Conservation (phyloP, 2,113 vertebrate species). For the Sisor rabdophorus region DNA sequence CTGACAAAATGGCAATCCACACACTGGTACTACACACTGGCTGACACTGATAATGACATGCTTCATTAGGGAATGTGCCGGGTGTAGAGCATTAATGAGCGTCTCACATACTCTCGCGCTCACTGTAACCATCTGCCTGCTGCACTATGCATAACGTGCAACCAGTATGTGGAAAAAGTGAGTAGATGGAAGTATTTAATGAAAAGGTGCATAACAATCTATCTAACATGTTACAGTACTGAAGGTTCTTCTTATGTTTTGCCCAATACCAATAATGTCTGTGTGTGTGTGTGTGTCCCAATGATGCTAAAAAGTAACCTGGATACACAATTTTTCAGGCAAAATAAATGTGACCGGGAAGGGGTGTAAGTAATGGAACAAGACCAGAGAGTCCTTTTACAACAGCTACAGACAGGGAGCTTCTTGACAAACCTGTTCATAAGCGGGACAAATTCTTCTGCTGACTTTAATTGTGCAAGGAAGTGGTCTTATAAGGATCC, state of each 20-base stretch:
- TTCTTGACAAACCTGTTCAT: too few species aligned
- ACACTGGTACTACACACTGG: not conserved
- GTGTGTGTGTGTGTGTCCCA: not conserved
- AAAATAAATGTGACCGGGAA: too few species aligned
- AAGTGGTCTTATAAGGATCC: too few species aligned
- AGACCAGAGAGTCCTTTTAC: not conserved
- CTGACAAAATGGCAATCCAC: not conserved
- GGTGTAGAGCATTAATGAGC: slow-evolving; percentile 15
- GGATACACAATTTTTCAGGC: too few species aligned
- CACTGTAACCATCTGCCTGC: slow-evolving; percentile 14
- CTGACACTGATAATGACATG: slow-evolving; percentile 10
- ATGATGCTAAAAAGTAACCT: slow-evolving; percentile 3
- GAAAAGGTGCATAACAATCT: not conserved
- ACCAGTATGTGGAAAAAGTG: not conserved
- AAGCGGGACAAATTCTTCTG: too few species aligned
- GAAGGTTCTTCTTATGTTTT: too few species aligned
- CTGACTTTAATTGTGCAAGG: too few species aligned
- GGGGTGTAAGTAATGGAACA: too few species aligned
- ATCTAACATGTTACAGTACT: not conserved
- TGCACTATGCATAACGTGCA: not conserved
- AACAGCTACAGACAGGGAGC: not conserved
- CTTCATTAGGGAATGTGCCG: slow-evolving; percentile 14
- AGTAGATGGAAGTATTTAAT: not conserved
- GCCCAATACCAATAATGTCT: too few species aligned
- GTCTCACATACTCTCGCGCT: not conserved